Base-by-base conservation (phyloP, 35 echinoderm and acorn worm species). In the Ptychodera flava region DNA sequence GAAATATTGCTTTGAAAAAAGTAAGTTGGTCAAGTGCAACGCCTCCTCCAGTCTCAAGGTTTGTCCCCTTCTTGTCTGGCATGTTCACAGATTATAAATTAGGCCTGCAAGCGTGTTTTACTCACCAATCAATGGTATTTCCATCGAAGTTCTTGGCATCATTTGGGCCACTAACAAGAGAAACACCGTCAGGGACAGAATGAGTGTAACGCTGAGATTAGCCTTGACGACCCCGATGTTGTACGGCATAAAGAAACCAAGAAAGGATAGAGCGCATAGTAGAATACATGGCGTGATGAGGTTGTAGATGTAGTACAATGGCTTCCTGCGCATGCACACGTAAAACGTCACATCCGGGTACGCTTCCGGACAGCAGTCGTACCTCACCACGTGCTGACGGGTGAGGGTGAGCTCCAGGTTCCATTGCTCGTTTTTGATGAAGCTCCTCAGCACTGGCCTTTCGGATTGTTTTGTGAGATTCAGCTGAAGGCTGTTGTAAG, bases 241-340 rank as follows among this genome's bases (percentile, higher is more conserved):
- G 84, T 99, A 99, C 38, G 96, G 96, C 96, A 99, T 99, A 31
- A 94, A 87, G 79, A 99, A 99, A 0, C 96, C 96, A 35, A 99
- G 92, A 90, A 99, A 94, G 28, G 96, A 99, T 30, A 99, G 78
- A 28, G 82, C 96, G 0, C 92, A 94, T 77, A 99, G 80, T 35
- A 99, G 91, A 29, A 99, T 83, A 29, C 94, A 94, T 12, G 96
- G 96, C 92, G 94, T 94, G 34, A 99, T 90, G 31, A 99, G 90
- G 35, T 99, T 99, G 64, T 94, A 91, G 16, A 99, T 94, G 80
- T 99, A 99, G 78, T 99, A 99, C 0, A 94, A 86, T 29, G 96
- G 96, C 91, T 91, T 99, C 35, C 96, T 85, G 15, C 87, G 90
- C 10, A 94, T 45, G 28, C 90, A 85, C 22, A 99, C 35, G 77